A percentile compares a stretch with the other conserved stretches of the same genome.
Evolutionary conservation across 2,888 invertebrate genomes (phyloP).

Genomic region (Oeneis ivallda): DNA sequence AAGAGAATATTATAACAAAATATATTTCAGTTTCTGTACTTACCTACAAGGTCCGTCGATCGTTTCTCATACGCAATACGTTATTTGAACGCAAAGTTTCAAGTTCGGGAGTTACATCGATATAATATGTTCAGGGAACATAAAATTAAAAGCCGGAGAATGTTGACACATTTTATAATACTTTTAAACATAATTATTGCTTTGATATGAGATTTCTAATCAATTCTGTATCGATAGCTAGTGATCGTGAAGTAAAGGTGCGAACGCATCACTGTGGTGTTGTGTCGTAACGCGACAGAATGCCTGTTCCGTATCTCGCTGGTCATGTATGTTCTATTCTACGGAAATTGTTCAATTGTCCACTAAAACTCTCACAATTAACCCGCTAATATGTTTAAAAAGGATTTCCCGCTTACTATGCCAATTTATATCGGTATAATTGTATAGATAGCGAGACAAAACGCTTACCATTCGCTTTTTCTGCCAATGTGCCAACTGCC

Average conservation of each 20-base stretch:
- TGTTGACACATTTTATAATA: conserved; percentile 26
- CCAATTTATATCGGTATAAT: too few species aligned
- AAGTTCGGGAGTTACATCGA: conserved; percentile 16
- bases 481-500: too few species aligned
- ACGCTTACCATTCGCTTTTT: too few species aligned
- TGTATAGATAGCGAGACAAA: too few species aligned
- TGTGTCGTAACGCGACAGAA: neutral
- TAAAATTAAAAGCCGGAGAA: conserved; percentile 10
- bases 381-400: too few species aligned
- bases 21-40: conserved; percentile 57
- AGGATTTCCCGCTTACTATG: too few species aligned
- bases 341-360: too few species aligned
- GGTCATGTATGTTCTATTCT: too few species aligned
- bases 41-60: conserved; percentile 24
- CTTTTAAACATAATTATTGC: conserved; percentile 28
- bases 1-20: conserved; percentile 68
- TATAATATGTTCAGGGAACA: conserved; percentile 17
- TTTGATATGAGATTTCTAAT: conserved; percentile 31
- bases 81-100: neutral
- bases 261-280: neutral
- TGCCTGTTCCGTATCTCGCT: too few species aligned
- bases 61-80: conserved; percentile 8
- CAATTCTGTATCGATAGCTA: conserved; percentile 10
- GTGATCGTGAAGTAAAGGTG: neutral
- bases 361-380: too few species aligned